phyloP scores from a whole-genome alignment of 92 coral and sea anemone species.

The Siderastrea radians region DNA sequence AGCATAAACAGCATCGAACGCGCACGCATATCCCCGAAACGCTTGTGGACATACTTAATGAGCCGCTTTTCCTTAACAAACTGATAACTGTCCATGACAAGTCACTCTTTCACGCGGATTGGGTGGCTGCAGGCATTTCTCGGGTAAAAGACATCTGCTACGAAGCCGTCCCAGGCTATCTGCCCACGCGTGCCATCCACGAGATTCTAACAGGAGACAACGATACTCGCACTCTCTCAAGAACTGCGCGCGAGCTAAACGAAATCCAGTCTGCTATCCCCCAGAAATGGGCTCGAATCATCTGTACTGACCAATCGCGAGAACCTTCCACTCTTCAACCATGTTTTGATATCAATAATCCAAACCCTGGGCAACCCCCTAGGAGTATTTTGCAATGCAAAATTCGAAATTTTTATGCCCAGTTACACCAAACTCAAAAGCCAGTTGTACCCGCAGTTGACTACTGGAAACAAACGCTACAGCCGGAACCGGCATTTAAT shows the following conservation, averaged over 20 bases:
- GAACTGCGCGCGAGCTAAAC: neutral
- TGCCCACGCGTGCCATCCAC: neutral
- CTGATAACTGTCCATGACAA: neutral
- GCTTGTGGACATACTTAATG: neutral
- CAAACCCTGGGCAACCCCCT: no score
- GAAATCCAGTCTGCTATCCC: neutral
- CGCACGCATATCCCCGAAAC: neutral
- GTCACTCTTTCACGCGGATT: neutral
- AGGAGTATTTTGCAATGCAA: neutral
- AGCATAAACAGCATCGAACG: neutral
- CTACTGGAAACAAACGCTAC: neutral
- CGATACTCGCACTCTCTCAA: neutral
- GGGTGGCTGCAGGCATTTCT: neutral
- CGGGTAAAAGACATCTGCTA: neutral
- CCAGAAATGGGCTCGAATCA: neutral
- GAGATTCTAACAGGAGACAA: neutral
- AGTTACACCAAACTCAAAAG: neutral
- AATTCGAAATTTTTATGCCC: neutral
- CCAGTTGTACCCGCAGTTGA: neutral
- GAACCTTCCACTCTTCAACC: no score
- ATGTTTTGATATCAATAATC: no score
- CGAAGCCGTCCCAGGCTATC: slow-evolving; percentile 12
- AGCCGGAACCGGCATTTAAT: neutral
- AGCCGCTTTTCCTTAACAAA: neutral
- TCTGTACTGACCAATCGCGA: no score